Percentiles rank a stretch among this genome's conserved stretches.
phyloP scores from a whole-genome alignment of 2,797 vertebrate genomes.

The Halcyon chelicuti region DNA sequence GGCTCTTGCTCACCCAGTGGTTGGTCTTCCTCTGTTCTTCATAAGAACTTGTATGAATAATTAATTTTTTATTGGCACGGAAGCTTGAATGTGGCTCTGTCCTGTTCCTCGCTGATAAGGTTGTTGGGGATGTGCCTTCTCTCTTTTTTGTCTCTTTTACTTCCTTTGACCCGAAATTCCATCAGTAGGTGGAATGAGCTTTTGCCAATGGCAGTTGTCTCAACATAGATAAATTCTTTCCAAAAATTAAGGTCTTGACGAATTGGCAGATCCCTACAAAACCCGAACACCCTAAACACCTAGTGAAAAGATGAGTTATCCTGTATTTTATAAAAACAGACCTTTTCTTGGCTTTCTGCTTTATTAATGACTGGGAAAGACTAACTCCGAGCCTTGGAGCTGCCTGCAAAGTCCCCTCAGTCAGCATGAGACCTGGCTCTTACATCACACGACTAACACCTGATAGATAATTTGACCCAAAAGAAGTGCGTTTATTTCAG shows the following conservation, averaged over 20 bases:
- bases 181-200: not conserved
- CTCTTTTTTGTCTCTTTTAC: not conserved
- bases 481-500: not conserved
- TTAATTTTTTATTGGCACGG: not conserved
- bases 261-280: not conserved
- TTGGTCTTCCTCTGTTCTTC: not conserved
- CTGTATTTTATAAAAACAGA: not conserved
- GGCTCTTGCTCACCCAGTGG: not conserved
- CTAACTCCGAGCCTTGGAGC: not conserved
- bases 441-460: not conserved
- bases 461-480: not conserved
- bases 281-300: not conserved
- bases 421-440: not conserved
- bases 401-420: not conserved
- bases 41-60: not conserved
- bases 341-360: not conserved
- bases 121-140: not conserved
- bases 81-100: not conserved
- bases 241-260: not conserved
- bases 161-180: not conserved
- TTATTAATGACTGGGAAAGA: not conserved
- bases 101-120: conserved; percentile 16
- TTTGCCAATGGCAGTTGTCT: not conserved
- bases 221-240: not conserved
- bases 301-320: not conserved